These are phyloP conservation scores for Dicrurus megarhynchus DNA, from an alignment of 2,113 vertebrate genomes.

Conservation along the genomic window DNA sequence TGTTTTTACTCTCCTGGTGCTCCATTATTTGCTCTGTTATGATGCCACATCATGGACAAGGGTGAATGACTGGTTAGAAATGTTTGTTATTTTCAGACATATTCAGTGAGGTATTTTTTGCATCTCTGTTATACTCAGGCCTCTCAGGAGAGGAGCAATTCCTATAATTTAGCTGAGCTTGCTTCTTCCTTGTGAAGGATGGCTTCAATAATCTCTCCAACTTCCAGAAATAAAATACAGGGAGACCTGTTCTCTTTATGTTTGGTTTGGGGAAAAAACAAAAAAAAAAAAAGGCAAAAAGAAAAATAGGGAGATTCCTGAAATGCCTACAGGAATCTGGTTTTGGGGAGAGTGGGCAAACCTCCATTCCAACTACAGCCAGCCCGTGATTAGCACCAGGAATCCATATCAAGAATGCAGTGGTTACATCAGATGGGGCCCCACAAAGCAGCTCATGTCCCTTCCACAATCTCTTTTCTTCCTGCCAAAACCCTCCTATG, in stretches of 20 bases:
- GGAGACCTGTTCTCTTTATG: not conserved
- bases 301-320: not conserved
- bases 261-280: not conserved
- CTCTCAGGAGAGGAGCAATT: not conserved
- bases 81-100: not conserved
- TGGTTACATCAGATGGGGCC: not conserved
- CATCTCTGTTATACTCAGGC: not conserved
- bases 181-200: not conserved
- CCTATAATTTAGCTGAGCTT: not conserved
- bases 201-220: not conserved
- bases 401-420: not conserved
- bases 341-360: not conserved
- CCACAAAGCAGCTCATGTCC: accelerated
- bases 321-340: not conserved
- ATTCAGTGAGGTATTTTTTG: not conserved
- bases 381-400: not conserved
- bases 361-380: not conserved
- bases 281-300: no score
- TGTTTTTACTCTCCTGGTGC: not conserved
- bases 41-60: not conserved
- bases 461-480: not conserved
- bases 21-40: not conserved
- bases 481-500: not conserved
- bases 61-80: not conserved
- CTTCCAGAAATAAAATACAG: not conserved